Conservation (phyloP, 2,888 invertebrate species). For the Nymphalis urticae region DNA sequence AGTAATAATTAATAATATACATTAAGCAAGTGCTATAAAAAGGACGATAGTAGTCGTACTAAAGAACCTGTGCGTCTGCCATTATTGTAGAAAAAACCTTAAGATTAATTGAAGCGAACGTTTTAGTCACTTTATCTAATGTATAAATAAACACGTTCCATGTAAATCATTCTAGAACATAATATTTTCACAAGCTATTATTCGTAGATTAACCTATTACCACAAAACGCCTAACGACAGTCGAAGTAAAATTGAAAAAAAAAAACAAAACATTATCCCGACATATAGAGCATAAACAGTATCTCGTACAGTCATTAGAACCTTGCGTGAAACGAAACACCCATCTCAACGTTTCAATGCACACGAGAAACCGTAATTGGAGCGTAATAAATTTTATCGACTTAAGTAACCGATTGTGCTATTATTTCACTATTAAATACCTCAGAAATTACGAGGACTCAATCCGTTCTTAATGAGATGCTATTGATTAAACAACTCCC, state of each 20-base stretch:
- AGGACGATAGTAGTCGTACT: no score
- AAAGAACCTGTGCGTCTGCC: no score
- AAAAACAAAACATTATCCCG: conserved; percentile 23
- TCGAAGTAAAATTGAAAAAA: conserved; percentile 12
- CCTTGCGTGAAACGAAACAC: conserved; percentile 38
- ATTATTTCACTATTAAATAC: conserved; percentile 37
- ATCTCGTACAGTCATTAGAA: conserved; percentile 35
- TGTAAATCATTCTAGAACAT: neutral
- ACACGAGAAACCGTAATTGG: conserved; percentile 58
- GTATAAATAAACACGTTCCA: neutral
- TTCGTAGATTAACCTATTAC: conserved; percentile 18
- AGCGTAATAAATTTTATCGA: conserved; percentile 60
- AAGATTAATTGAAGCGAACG: neutral
- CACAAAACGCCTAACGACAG: neutral
- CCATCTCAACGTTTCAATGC: conserved; percentile 59
- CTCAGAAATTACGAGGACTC: conserved; percentile 21
- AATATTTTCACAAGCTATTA: conserved; percentile 14
- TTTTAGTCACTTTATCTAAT: no score
- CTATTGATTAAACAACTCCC: conserved; percentile 22
- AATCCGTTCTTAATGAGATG: conserved; percentile 22
- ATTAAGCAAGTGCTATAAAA: no score
- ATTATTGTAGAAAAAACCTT: no score
- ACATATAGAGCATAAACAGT: conserved; percentile 33
- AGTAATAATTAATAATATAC: no score
- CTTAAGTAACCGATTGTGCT: conserved; percentile 43